Base-by-base conservation (phyloP, 2,888 invertebrate species). In the Eilema caniola region DNA sequence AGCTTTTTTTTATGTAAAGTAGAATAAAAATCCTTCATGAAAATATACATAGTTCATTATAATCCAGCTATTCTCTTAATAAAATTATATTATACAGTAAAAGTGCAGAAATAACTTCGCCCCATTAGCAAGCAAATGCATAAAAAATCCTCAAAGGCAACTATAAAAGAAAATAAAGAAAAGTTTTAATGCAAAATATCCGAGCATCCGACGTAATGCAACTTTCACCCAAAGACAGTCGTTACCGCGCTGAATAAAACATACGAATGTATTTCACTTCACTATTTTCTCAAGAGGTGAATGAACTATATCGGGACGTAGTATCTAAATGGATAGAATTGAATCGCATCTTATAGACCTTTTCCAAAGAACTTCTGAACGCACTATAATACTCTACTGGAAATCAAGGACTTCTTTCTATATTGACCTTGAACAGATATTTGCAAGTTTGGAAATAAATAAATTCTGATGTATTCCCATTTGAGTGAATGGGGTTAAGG, bases 181-280 rank as follows among this genome's bases (percentile, higher is more conserved):
- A 79, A 78, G 70, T 73, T 82, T 76, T 71, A 76, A 76, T 71
- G 73, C 63, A 81, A 75, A 80, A 78, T 74, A 74, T 75, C 72
- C 59, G 20, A 60, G 69, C 75, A 72, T 76, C 74, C 73, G 28
- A 66, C 71, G 75, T 73, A 80, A 76, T 79, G 83, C 78, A 80
- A 77, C 81, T 83, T 77, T 77, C 79, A 69, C 77, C 63, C 72
- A 63, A 75, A 75, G 76, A 78, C 76, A 68, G 71, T 81, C 79
- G 73, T 83, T 80, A 84, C 71, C 67, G 65, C 72, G 61, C 71
- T 83, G 83, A 86, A 86, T 85, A 85, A 83, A 82, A 82, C 83
- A 86, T 83, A 67, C 64, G 77, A 81, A 77, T 75, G 71, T 79
- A 84, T 82, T 84, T 80, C 76, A 78, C 78, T 80, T 81, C 74